A percentile compares a stretch with the other conserved stretches of the same genome.
These are phyloP conservation scores for Brachionus sp. DNA, from an alignment of 1,140 invertebrate species.

Conservation along the genomic window DNA sequence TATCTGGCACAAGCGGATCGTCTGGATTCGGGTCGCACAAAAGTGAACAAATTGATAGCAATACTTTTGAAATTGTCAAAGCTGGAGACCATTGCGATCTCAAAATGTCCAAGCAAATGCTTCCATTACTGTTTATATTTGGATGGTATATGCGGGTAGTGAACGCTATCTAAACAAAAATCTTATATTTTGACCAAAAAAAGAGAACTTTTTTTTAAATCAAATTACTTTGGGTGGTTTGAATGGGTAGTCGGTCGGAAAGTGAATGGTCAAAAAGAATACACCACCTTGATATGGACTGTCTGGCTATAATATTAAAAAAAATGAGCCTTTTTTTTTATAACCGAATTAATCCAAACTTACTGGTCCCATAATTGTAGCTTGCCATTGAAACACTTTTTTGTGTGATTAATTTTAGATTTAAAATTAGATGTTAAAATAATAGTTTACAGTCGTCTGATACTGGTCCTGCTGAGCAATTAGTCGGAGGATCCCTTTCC, in stretches of 20 bases:
- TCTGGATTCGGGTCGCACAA: constrained; percentile 98
- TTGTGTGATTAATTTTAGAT: neutral
- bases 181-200: neutral
- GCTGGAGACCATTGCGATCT: constrained; percentile 98
- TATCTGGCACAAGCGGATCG: constrained; percentile 96
- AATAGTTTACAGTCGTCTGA: constrained; percentile 55
- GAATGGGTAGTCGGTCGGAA: constrained; percentile 98
- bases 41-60: constrained; percentile 97
- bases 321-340: constrained; percentile 43
- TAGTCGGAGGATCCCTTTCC: constrained; percentile 57
- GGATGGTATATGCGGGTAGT: constrained; percentile 99
- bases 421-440: neutral
- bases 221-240: constrained; percentile 85
- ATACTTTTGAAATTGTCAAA: constrained; percentile 98
- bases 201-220: neutral
- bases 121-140: constrained; percentile 99
- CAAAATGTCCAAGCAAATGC: constrained; percentile 98
- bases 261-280: constrained; percentile 98
- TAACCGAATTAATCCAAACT: neutral
- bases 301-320: constrained; percentile 69
- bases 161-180: constrained; percentile 75
- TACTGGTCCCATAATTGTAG: constrained; percentile 48
- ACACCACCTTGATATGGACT: constrained; percentile 98
- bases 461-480: constrained; percentile 60
- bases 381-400: constrained; percentile 49